Conservation (phyloP, 2,797 vertebrate genomes). For the Sebastiscus albofasciatus region DNA sequence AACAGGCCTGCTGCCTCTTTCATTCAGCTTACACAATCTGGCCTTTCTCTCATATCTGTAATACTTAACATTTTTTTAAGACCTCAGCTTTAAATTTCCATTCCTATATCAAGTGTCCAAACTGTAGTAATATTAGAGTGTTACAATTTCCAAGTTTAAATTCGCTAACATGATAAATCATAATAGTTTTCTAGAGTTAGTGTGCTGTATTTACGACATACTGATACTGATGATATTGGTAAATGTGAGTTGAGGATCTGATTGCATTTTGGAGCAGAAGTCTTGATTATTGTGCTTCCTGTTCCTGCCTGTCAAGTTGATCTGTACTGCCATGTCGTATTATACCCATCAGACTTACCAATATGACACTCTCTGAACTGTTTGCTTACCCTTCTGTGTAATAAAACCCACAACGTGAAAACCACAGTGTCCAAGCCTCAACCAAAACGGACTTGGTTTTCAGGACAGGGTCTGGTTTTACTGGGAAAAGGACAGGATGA, state of each 20-base stretch:
- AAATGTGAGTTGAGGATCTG: neutral
- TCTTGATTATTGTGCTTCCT: slow-evolving; percentile 7
- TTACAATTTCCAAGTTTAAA: neutral
- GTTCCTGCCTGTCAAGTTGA: slow-evolving; percentile 27
- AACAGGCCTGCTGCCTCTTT: slow-evolving; percentile 65
- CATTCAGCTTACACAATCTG: slow-evolving; percentile 59
- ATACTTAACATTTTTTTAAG: slow-evolving; percentile 63
- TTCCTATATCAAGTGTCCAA: slow-evolving; percentile 17
- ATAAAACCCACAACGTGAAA: slow-evolving; percentile 65
- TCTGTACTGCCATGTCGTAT: slow-evolving; percentile 21
- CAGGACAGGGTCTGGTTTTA: slow-evolving; percentile 46
- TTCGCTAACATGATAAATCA: slow-evolving; percentile 1
- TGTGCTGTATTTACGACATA: neutral
- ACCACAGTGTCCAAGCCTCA: slow-evolving; percentile 59
- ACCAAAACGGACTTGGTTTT: slow-evolving; percentile 70
- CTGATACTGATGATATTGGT: neutral
- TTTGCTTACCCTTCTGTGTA: slow-evolving; percentile 71
- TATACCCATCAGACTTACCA: slow-evolving; percentile 49
- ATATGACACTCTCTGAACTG: slow-evolving; percentile 61
- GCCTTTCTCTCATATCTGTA: slow-evolving; percentile 61
- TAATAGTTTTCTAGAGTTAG: neutral
- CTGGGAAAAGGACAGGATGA: slow-evolving; percentile 29
- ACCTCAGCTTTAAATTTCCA: slow-evolving; percentile 38
- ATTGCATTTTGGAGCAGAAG: slow-evolving; percentile 1
- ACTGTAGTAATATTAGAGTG: neutral